Conservation (phyloP, 2,113 vertebrate species). For the Tupaia chinensis region DNA sequence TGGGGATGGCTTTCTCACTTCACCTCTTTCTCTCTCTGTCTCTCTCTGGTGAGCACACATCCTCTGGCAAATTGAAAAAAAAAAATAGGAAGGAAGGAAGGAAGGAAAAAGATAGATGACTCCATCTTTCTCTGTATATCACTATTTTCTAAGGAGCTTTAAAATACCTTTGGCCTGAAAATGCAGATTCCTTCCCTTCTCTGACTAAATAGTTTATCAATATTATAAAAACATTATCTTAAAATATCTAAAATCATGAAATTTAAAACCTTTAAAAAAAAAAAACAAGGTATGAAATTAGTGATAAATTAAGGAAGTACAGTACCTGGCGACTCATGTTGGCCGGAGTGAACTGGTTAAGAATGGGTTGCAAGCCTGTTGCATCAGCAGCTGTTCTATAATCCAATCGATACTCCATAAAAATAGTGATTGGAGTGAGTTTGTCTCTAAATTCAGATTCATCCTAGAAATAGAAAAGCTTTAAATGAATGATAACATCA, state of each 20-base stretch:
- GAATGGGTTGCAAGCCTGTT: slow-evolving; percentile 93
- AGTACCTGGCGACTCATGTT: slow-evolving; percentile 96
- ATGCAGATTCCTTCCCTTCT: not conserved
- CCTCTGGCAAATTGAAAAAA: too few species aligned
- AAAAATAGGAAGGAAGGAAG: too few species aligned
- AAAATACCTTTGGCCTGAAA: not conserved
- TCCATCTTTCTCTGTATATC: not conserved
- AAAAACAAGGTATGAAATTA: not conserved
- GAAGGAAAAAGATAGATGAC: too few species aligned
- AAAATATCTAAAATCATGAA: not conserved
- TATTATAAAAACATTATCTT: not conserved
- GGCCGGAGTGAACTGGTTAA: slow-evolving; percentile 93
- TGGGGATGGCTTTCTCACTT: too few species aligned
- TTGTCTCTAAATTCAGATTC: slow-evolving; percentile 97
- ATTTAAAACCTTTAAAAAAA: not conserved
- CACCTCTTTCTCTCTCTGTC: too few species aligned
- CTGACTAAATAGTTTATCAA: not conserved
- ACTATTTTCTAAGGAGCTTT: not conserved
- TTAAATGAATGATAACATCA: not conserved
- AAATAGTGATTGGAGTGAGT: slow-evolving; percentile 96
- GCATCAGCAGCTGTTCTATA: slow-evolving; percentile 90
- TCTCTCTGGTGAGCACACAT: too few species aligned
- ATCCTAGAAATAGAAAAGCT: slow-evolving; percentile 87
- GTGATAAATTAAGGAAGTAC: not conserved
- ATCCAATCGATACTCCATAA: slow-evolving; percentile 96